These are phyloP conservation scores for Atopsyche davidsoni DNA, from an alignment of 1,140 invertebrate genomes.

Conservation along the genomic window DNA sequence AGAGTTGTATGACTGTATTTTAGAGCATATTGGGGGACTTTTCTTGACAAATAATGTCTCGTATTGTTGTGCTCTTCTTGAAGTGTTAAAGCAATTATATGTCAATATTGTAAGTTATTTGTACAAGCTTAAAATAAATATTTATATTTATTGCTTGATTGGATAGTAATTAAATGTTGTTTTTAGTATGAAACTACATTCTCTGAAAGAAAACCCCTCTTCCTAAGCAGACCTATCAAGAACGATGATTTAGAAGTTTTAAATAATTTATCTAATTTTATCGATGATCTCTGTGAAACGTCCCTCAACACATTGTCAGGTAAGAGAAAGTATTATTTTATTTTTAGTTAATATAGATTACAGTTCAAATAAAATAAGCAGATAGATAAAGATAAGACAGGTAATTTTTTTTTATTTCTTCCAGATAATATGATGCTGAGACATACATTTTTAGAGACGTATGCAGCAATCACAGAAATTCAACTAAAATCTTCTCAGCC, in stretches of 20 bases:
- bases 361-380: constrained; percentile 18
- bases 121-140: neutral
- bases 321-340: constrained; percentile 30
- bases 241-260: constrained; percentile 28
- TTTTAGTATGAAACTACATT: constrained; percentile 35
- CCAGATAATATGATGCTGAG: constrained; percentile 18
- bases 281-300: constrained; percentile 36
- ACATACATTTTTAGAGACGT: constrained; percentile 20
- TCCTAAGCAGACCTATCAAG: constrained; percentile 22
- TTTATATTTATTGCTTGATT: constrained; percentile 6
- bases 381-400: constrained; percentile 3
- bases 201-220: constrained; percentile 32
- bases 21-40: constrained; percentile 31
- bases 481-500: constrained; percentile 11
- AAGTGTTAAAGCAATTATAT: constrained; percentile 37
- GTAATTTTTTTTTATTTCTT: constrained; percentile 17
- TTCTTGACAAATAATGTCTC: constrained; percentile 23
- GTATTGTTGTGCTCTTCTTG: constrained; percentile 32
- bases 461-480: constrained; percentile 15
- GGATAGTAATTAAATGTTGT: constrained; percentile 7
- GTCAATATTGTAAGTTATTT: constrained; percentile 38
- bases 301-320: constrained; percentile 37
- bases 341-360: constrained; percentile 17
- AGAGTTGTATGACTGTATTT: constrained; percentile 33
- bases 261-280: constrained; percentile 30